These are phyloP conservation scores for Coelogynopora nodosa DNA, from an alignment of 2,888 invertebrate species.

Conservation along the genomic window DNA sequence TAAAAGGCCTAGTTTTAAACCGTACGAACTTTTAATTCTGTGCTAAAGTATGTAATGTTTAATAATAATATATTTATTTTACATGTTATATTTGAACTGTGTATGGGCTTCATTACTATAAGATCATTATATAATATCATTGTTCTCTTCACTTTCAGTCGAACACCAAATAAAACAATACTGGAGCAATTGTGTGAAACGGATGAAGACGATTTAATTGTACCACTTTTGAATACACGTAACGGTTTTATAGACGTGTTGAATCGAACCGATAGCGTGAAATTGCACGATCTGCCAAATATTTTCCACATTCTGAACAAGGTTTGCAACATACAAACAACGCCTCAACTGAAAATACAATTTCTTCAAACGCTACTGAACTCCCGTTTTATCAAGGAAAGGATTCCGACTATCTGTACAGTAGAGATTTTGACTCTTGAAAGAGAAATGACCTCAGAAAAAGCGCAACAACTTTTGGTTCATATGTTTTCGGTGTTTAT, in stretches of 20 bases:
- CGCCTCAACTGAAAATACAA: neutral
- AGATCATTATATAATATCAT: too few relatives aligned
- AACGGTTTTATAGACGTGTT: neutral
- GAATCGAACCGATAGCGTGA: neutral
- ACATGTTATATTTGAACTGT: too few relatives aligned
- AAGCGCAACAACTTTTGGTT: slow-evolving; percentile 13
- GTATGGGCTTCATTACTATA: too few relatives aligned
- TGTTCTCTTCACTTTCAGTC: too few relatives aligned
- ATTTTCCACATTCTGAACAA: neutral
- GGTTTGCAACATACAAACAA: neutral
- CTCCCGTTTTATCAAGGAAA: neutral
- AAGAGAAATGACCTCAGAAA: neutral
- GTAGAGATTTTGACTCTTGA: neutral
- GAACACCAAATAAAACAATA: too few relatives aligned
- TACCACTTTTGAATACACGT: slow-evolving; percentile 10
- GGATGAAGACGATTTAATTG: neutral
- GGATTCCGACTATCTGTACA: neutral
- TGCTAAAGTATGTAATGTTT: too few relatives aligned
- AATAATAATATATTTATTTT: too few relatives aligned
- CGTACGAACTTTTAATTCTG: too few relatives aligned
- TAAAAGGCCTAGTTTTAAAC: too few relatives aligned
- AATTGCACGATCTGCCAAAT: neutral
- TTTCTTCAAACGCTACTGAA: slow-evolving; percentile 16
- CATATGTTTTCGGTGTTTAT: neutral
- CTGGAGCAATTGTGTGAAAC: too few relatives aligned